Evolutionary conservation across 2,888 invertebrate species (phyloP).

Genomic region (Rhogogaster chlorosoma): DNA sequence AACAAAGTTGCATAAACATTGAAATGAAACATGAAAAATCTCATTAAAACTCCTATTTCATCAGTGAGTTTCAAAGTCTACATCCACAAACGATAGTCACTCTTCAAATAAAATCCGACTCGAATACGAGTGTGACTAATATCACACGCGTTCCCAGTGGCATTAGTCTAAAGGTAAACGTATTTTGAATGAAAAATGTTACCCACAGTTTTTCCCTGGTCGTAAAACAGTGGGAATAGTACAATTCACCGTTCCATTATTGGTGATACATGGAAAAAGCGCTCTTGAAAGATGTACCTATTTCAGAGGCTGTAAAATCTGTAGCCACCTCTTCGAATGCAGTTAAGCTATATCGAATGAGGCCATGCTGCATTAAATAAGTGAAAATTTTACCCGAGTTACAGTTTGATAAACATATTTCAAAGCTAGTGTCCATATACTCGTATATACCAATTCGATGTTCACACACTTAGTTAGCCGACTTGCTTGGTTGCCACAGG

Average conservation of each 20-base stretch:
- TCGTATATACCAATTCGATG: slow-evolving; percentile 7
- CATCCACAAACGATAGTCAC: not conserved
- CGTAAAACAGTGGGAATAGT: not conserved
- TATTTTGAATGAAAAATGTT: not conserved
- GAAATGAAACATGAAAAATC: not conserved
- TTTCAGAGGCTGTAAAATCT: not conserved
- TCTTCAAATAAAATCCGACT: not conserved
- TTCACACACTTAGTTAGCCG: slow-evolving; percentile 35
- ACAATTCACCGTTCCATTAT: not conserved
- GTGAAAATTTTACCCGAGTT: not conserved
- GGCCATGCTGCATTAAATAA: not conserved
- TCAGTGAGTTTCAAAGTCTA: not conserved
- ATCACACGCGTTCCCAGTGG: not conserved
- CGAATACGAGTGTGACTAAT: not conserved
- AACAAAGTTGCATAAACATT: not conserved
- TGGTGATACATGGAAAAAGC: not conserved
- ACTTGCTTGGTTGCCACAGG: slow-evolving; percentile 53
- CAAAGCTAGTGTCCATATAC: not conserved
- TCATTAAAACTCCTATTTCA: not conserved
- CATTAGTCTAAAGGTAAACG: not conserved
- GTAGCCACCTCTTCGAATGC: not conserved
- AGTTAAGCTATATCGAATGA: not conserved
- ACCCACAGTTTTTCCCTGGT: not conserved
- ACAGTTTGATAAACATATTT: not conserved
- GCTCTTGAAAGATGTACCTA: not conserved